Percentiles rank a stretch among this genome's conserved stretches.
Evolutionary conservation across 2,888 invertebrate species (phyloP).

Genomic region (Microdon myrmicae): DNA sequence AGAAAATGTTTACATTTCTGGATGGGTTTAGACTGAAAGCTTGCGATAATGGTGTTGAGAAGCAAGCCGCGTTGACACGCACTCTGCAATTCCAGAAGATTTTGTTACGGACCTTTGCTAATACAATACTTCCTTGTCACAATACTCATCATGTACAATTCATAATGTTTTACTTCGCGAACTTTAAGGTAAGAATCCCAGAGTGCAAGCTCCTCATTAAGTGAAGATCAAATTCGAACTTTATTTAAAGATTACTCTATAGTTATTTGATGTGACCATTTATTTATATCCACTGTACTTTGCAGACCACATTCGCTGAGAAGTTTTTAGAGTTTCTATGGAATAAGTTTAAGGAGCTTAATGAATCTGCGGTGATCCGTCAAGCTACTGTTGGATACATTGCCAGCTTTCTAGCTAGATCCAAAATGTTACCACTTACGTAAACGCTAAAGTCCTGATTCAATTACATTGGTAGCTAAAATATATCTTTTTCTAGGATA

Average conservation of each 20-base stretch:
- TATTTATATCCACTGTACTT: conserved; percentile 2
- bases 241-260: not conserved
- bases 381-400: conserved; percentile 80
- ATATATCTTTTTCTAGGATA: conserved; percentile 67
- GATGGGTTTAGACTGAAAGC: conserved; percentile 62
- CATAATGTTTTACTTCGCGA: conserved; percentile 78
- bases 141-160: conserved; percentile 84
- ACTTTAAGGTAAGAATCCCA: conserved; percentile 72
- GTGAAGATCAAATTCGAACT: not conserved
- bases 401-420: conserved; percentile 78
- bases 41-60: conserved; percentile 58
- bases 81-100: conserved; percentile 67
- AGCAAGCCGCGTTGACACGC: conserved; percentile 69
- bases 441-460: conserved; percentile 67
- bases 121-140: conserved; percentile 83
- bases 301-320: conserved; percentile 65
- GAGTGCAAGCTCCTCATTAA: not conserved
- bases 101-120: conserved; percentile 79
- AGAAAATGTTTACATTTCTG: conserved; percentile 75
- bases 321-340: conserved; percentile 78
- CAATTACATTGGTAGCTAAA: conserved; percentile 1
- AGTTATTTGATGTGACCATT: not conserved
- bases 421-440: conserved; percentile 72
- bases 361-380: conserved; percentile 72
- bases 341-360: conserved; percentile 77